Evolutionary conservation across 2,888 invertebrate genomes (phyloP).

Genomic region (Mantis religiosa): DNA sequence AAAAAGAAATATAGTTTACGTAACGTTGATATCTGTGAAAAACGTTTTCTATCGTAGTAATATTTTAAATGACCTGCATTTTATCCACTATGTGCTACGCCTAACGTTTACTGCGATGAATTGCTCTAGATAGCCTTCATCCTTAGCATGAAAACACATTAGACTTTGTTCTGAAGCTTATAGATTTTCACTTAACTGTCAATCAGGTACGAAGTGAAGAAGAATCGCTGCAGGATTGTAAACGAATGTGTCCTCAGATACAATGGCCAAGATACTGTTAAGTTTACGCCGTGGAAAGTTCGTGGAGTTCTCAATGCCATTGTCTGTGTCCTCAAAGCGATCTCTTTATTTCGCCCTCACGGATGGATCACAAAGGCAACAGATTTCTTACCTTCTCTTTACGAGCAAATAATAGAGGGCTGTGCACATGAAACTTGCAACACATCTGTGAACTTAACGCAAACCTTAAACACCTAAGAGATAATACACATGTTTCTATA

Average conservation of each 20-base stretch:
- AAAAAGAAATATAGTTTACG: too few species aligned
- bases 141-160: too few species aligned
- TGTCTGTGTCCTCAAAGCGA: background rate
- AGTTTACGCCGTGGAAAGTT: background rate
- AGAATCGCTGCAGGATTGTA: background rate
- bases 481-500: background rate
- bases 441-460: background rate
- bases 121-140: too few species aligned
- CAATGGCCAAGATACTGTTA: background rate
- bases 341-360: background rate
- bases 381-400: background rate
- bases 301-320: background rate
- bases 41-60: too few species aligned
- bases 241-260: background rate
- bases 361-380: background rate
- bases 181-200: too few species aligned
- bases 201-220: background rate
- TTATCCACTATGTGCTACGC: too few species aligned
- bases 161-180: too few species aligned
- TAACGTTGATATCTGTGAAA: too few species aligned
- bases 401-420: background rate
- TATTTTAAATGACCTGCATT: too few species aligned
- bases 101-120: too few species aligned
- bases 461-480: too few species aligned
- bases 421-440: background rate